phyloP scores from a whole-genome alignment of 2,797 vertebrate species.

The Sebastes aleutianus region DNA sequence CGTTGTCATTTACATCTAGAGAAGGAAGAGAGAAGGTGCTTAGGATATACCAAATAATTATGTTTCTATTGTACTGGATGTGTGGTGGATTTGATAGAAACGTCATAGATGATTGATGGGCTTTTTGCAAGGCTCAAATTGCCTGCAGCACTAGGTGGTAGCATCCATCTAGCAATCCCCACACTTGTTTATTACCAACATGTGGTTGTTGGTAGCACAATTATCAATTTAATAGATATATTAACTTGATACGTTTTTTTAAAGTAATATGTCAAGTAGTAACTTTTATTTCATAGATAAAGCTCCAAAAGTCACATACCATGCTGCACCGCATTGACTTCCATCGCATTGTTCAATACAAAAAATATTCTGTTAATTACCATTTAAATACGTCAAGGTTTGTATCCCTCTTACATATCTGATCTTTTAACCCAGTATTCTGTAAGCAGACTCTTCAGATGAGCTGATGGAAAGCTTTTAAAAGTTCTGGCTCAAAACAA shows the following conservation, averaged over 20 bases:
- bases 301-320: neutral
- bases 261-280: neutral
- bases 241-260: neutral
- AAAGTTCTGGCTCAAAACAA: neutral
- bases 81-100: neutral
- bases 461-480: neutral
- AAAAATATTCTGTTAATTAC: too few species aligned
- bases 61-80: neutral
- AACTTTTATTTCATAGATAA: neutral
- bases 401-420: neutral
- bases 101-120: neutral
- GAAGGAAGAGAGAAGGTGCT: neutral
- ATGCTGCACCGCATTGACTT: too few species aligned
- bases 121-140: neutral
- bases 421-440: neutral
- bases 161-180: neutral
- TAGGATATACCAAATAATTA: neutral
- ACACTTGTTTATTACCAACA: neutral
- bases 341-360: too few species aligned
- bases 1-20: constrained; percentile 92
- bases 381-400: neutral
- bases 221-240: neutral
- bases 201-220: neutral
- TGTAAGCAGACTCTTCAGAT: neutral
- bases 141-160: neutral